Evolutionary conservation across 2,113 vertebrate species (phyloP), one percentile per base, ranked within the genome.

Genomic region (Callipepla californica): DNA sequence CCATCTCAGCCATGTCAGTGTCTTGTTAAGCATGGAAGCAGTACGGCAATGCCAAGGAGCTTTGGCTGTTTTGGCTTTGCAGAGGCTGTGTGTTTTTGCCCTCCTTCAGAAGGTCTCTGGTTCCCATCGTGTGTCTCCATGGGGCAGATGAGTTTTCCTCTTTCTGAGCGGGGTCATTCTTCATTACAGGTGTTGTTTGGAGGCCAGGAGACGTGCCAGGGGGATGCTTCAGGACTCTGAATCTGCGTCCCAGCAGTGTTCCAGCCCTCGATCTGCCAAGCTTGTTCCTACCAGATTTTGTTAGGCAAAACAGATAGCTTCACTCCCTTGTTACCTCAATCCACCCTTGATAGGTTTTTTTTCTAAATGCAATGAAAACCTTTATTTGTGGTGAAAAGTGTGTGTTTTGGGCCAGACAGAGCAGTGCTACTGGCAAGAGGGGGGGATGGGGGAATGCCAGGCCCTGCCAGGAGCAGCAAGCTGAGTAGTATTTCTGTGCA

Each of bases 241-340:
- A 1, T 19, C 25, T 42, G 53, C 3, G 2, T 62, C 55, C 55
- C 55, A 3, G 4, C 62, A 13, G 3, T 36, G 57, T 67, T 38
- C 4, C 9, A 9, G 44, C 30, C 18, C 38, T 75, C 63, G 9
- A 45, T 6, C 68, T 40, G 48, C 58, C 63, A 6, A 18, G 14
- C 40, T 13, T 0, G 0, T 74, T 66, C 30, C 61, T 21, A 32
- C 9, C 48, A 6, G 11, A 42, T 89, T 87, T 87, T 15, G 50
- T 55, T 22, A 2, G 7, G 65, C 12, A 80, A 80, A 77, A 22
- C 26, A 8, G 1, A 0, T 3, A 0, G 2, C 58, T 67, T 59
- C 21, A 3, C 5, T 5, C 2, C 47, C 19, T 13, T 70, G 42
- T 14, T 90, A 4, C 11, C 55, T 72, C 6, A 15, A 16, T 53